Conservation (phyloP, 1,140 invertebrate genomes). For the Zaprionus ghesquierei region DNA sequence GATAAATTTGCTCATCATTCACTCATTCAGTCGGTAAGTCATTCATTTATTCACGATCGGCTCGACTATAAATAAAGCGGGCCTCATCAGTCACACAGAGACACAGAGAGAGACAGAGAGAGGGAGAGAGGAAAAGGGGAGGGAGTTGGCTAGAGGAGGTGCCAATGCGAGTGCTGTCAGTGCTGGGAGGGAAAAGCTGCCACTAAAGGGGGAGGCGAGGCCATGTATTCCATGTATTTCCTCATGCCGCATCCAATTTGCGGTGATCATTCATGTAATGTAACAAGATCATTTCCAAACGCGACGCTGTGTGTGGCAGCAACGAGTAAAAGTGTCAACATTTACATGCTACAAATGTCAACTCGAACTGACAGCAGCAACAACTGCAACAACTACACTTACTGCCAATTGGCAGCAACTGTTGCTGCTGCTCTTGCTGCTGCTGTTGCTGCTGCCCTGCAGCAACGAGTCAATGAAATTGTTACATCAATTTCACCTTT, state of each 20-base stretch:
- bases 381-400: slow-evolving; percentile 21
- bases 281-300: slow-evolving; percentile 69
- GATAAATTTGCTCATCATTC: slow-evolving; percentile 81
- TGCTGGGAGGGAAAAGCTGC: slow-evolving; percentile 39
- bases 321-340: slow-evolving; percentile 74
- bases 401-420: slow-evolving; percentile 55
- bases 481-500: slow-evolving; percentile 77
- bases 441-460: slow-evolving; percentile 10
- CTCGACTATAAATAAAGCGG: slow-evolving; percentile 72
- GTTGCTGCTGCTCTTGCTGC: slow-evolving; percentile 32
- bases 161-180: slow-evolving; percentile 63
- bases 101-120: neutral
- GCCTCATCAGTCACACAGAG: slow-evolving; percentile 65
- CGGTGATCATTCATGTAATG: slow-evolving; percentile 80
- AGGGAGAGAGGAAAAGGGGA: neutral
- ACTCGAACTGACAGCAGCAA: slow-evolving; percentile 59
- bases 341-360: slow-evolving; percentile 80
- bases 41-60: slow-evolving; percentile 63
- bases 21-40: slow-evolving; percentile 74
- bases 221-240: slow-evolving; percentile 59
- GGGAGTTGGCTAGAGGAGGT: slow-evolving; percentile 52
- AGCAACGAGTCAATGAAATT: slow-evolving; percentile 45
- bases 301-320: slow-evolving; percentile 64
- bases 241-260: slow-evolving; percentile 72
- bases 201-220: slow-evolving; percentile 29